Evolutionary conservation across 2,113 vertebrate genomes (phyloP), one percentile per base, ranked within the genome.

Genomic region (Nymphicus hollandicus): DNA sequence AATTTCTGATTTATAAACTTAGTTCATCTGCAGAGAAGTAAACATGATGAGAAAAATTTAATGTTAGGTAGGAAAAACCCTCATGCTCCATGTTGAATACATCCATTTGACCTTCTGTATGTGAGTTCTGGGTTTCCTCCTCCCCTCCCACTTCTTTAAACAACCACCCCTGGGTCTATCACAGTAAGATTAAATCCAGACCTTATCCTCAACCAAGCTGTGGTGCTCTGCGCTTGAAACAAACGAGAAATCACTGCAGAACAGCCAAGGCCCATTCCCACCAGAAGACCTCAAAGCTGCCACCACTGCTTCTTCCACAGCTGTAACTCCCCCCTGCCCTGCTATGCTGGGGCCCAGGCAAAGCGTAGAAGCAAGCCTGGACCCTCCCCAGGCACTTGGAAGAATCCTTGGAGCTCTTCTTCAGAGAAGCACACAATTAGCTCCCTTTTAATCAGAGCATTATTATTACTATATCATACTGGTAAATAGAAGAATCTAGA

Each of bases 311-410:
- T 12, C 14, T 39, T 16, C 49, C 3, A 23, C 1, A 13, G 27
- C 70, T 7, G 0, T 2, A 17, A 44, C 71, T n/a, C 17, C 13
- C 23, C 5, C 1, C 25, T 33, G 50, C 52, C 0, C 3, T 47
- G 41, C 11, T 7, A 7, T 0, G 3, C 44, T 15, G 8, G 24
- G 28, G 41, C 12, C 9, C 33, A 4, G 17, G 49, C 25, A n/a
- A 56, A 47, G 46, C 2, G 1, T 5, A 13, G 2, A 24, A 5
- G 24, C 28, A 41, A 43, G 35, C 6, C 28, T 19, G 18, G 1
- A 27, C 13, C 11, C 20, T 39, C 61, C 46, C 9, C 43, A 16
- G 13, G 27, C 12, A 3, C 52, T 29, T 3, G 3, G 3, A 37
- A 33, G 39, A 44, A 46, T 10, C 27, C 55, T 28, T 31, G 35